phyloP scores from a whole-genome alignment of 2,888 invertebrate species.

The Scaptomyza parva region DNA sequence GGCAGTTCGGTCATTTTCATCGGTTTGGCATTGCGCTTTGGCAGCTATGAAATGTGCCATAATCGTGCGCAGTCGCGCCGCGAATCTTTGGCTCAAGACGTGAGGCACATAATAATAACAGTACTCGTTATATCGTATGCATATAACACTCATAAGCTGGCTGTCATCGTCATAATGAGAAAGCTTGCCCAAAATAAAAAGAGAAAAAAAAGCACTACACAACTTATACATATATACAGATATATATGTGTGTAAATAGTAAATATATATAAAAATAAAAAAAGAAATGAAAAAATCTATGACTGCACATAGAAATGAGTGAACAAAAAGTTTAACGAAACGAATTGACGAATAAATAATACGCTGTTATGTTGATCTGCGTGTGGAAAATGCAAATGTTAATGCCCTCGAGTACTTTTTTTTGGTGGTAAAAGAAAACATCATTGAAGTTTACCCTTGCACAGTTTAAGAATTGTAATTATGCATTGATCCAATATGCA shows the following conservation, averaged over 20 bases:
- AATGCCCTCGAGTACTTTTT: not conserved
- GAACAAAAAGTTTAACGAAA: slow-evolving; percentile 9
- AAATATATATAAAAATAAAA: slow-evolving; percentile 19
- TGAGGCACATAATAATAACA: slow-evolving; percentile 75
- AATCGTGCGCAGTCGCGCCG: slow-evolving; percentile 78
- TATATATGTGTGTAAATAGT: slow-evolving; percentile 20
- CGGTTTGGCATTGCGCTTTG: slow-evolving; percentile 55
- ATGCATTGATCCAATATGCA: slow-evolving; percentile 30
- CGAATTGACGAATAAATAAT: slow-evolving; percentile 10
- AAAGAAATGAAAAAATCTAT: slow-evolving; percentile 33
- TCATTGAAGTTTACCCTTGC: not conserved
- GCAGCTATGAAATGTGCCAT: slow-evolving; percentile 70
- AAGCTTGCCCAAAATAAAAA: slow-evolving; percentile 59
- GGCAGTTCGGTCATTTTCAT: slow-evolving; percentile 42
- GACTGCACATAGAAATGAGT: slow-evolving; percentile 42
- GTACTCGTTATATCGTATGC: slow-evolving; percentile 51
- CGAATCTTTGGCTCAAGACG: slow-evolving; percentile 69
- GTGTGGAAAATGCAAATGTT: not conserved
- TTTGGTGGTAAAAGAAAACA: not conserved
- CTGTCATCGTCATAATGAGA: slow-evolving; percentile 58
- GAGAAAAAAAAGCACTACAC: not conserved
- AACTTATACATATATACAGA: not conserved
- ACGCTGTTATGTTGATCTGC: slow-evolving; percentile 7
- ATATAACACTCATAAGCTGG: slow-evolving; percentile 33
- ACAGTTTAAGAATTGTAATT: slow-evolving; percentile 7